Conservation (phyloP, 1,140 invertebrate species). For the Drosophila gunungcola region DNA sequence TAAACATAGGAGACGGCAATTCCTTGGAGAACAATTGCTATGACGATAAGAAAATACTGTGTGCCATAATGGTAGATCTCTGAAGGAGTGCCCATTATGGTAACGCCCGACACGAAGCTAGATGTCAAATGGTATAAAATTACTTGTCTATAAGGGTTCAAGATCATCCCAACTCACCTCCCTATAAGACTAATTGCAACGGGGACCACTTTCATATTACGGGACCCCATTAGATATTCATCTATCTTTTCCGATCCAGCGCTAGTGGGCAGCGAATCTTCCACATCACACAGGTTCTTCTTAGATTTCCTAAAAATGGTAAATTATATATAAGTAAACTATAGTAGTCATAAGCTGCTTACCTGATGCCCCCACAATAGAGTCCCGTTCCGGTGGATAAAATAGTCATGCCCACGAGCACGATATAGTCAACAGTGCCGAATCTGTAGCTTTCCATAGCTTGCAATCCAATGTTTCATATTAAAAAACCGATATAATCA, state of each 20-base stretch:
- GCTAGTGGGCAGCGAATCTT: no score
- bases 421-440: conserved; percentile 86
- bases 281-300: background rate
- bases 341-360: background rate
- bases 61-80: conserved; percentile 95
- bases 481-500: no score
- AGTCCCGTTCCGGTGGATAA: conserved; percentile 89
- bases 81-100: conserved; percentile 93
- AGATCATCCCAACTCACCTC: conserved; percentile 86
- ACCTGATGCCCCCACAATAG: conserved; percentile 88
- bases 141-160: background rate
- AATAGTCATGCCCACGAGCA: conserved; percentile 87
- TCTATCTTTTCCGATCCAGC: conserved; percentile 84
- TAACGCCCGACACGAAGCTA: conserved; percentile 95
- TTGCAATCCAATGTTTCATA: no score
- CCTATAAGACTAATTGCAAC: conserved; percentile 93
- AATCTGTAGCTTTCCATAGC: conserved; percentile 63
- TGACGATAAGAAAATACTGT: conserved; percentile 91
- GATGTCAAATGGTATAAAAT: conserved; percentile 19
- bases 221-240: conserved; percentile 91
- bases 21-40: conserved; percentile 88
- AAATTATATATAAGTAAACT: no score
- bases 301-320: conserved; percentile 39
- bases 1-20: conserved; percentile 89
- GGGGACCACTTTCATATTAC: conserved; percentile 90